Percentiles rank a stretch among this genome's conserved stretches.
phyloP scores from a whole-genome alignment of 2,113 vertebrate species.

The Neogale vison region DNA sequence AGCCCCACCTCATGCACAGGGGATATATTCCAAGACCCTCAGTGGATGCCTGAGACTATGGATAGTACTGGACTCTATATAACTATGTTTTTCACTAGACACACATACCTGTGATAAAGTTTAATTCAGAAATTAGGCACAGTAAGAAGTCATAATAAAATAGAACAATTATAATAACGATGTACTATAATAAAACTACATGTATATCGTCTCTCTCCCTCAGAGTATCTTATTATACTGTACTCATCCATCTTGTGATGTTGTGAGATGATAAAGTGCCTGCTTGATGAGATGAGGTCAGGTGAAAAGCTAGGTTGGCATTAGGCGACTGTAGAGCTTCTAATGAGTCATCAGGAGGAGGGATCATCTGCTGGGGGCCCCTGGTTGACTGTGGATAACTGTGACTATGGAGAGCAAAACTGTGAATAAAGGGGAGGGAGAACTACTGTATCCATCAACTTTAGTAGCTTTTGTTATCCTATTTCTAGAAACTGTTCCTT shows the following conservation, averaged over 20 bases:
- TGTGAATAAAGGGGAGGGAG: background rate
- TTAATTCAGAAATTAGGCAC: background rate
- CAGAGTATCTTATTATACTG: background rate
- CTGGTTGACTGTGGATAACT: background rate
- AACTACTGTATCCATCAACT: background rate
- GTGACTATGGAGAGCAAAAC: background rate
- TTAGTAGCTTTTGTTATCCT: background rate
- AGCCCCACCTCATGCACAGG: background rate
- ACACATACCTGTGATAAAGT: background rate
- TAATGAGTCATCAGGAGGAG: background rate
- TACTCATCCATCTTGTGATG: background rate
- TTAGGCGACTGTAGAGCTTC: background rate
- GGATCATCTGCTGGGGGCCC: background rate
- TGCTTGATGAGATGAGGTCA: background rate
- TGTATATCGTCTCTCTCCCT: background rate
- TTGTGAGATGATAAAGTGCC: background rate
- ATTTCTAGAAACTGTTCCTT: constrained; percentile 33
- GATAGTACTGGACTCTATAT: background rate
- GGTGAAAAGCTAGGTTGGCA: background rate
- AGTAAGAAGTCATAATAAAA: background rate
- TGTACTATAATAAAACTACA: too few species aligned
- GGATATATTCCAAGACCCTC: background rate
- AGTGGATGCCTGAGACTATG: background rate
- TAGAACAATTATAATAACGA: background rate
- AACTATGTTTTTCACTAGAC: background rate